phyloP scores from a whole-genome alignment of 2,113 vertebrate genomes.

The Pteruthius melanotis region DNA sequence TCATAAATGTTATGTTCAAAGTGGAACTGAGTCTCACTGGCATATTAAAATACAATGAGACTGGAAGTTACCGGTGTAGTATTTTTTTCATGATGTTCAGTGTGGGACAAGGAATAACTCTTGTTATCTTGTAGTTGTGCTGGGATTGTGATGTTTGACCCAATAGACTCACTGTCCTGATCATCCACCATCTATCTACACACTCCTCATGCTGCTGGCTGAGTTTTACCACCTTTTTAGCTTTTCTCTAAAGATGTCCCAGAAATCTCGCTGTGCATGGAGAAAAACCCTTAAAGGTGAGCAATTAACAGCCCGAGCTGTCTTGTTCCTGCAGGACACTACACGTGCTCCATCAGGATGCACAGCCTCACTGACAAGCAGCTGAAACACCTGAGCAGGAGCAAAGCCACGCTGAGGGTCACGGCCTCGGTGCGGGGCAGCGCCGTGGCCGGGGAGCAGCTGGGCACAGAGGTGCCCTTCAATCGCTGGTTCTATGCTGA shows the following conservation, averaged over 20 bases:
- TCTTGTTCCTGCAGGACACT: slow-evolving; percentile 78
- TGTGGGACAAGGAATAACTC: background rate
- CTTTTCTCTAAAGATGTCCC: background rate
- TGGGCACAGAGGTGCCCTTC: slow-evolving; percentile 75
- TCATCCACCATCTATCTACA: accelerated
- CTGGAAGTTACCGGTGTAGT: background rate
- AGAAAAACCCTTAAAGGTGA: background rate
- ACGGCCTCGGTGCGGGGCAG: slow-evolving; percentile 69
- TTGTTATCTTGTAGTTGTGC: background rate
- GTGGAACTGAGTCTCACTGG: background rate
- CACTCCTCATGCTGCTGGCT: background rate
- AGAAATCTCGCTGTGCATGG: accelerated
- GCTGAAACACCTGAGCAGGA: slow-evolving; percentile 78
- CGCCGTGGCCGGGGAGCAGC: slow-evolving; percentile 65
- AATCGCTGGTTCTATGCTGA: slow-evolving; percentile 84
- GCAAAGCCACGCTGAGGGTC: slow-evolving; percentile 75
- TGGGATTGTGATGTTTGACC: background rate
- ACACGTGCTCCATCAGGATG: slow-evolving; percentile 82
- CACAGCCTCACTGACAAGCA: slow-evolving; percentile 81
- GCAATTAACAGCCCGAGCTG: background rate
- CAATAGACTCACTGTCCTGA: background rate
- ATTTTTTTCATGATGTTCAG: background rate
- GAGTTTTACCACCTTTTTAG: background rate
- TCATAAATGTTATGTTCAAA: background rate
- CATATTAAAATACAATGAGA: background rate